Percentiles rank a stretch among this genome's conserved stretches.
phyloP scores from a whole-genome alignment of 2,113 vertebrate genomes.

The Oryzias melastigma region DNA sequence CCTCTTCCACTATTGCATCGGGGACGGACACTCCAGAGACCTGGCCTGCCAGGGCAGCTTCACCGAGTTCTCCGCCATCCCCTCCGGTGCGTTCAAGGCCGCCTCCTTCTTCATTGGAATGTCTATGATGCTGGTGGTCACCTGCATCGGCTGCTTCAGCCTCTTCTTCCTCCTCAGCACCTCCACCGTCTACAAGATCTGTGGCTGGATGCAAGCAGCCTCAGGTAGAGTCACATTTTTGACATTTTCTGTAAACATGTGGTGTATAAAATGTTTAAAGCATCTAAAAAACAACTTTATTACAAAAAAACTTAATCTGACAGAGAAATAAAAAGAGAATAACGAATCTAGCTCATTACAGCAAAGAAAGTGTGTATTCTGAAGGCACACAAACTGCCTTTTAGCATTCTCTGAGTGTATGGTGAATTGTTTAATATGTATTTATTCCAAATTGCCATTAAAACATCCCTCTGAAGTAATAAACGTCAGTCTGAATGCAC shows the following conservation, averaged over 20 bases:
- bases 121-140: conserved; percentile 93
- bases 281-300: too few relatives aligned
- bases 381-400: too few relatives aligned
- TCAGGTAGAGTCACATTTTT: conserved; percentile 74
- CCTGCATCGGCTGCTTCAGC: conserved; percentile 91
- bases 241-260: too few relatives aligned
- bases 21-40: conserved; percentile 87
- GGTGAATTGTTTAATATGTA: too few relatives aligned
- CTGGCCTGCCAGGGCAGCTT: conserved; percentile 93
- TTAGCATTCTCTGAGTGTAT: too few relatives aligned
- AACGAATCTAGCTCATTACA: too few relatives aligned
- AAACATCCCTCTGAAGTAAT: not conserved
- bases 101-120: conserved; percentile 95
- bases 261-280: too few relatives aligned
- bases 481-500: not conserved
- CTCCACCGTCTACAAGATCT: conserved; percentile 96
- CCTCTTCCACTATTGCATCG: conserved; percentile 94
- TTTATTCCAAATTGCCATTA: too few relatives aligned
- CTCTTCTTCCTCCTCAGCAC: conserved; percentile 98
- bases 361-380: too few relatives aligned
- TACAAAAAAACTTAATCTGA: too few relatives aligned
- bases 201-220: conserved; percentile 94
- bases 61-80: conserved; percentile 92
- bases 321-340: too few relatives aligned
- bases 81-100: conserved; percentile 93